Evolutionary conservation across 1,140 invertebrate genomes (phyloP).

Genomic region (Trichonephila clavipes): DNA sequence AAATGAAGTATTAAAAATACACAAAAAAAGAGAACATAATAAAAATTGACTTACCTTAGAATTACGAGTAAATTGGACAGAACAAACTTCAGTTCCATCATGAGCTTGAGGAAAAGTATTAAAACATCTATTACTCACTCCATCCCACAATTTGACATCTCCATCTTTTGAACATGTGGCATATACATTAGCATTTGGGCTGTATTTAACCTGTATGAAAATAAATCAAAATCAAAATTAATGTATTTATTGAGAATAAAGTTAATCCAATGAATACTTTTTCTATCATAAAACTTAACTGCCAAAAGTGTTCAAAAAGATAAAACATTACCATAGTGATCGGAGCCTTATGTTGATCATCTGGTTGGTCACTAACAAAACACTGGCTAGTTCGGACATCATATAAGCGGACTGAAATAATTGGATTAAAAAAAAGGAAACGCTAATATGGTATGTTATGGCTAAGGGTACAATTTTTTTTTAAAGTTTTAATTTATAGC

Average conservation of each 20-base stretch:
- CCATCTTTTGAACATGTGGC: conserved; percentile 96
- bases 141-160: conserved; percentile 89
- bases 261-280: neutral
- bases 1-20: no score
- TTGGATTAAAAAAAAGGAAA: neutral
- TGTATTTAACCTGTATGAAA: conserved; percentile 85
- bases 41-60: conserved; percentile 88
- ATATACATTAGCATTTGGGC: conserved; percentile 91
- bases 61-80: conserved; percentile 96
- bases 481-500: neutral
- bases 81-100: conserved; percentile 96
- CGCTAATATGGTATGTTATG: neutral
- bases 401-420: conserved; percentile 90
- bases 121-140: conserved; percentile 95
- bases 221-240: neutral
- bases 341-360: conserved; percentile 93
- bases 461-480: neutral
- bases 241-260: neutral
- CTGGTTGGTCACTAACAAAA: conserved; percentile 94
- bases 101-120: conserved; percentile 96
- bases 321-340: conserved; percentile 88
- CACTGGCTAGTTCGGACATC: conserved; percentile 97
- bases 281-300: neutral
- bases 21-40: no score
- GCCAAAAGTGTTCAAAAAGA: neutral